phyloP scores from a whole-genome alignment of 2,113 vertebrate species.

The Tychaedon coryphoeus region DNA sequence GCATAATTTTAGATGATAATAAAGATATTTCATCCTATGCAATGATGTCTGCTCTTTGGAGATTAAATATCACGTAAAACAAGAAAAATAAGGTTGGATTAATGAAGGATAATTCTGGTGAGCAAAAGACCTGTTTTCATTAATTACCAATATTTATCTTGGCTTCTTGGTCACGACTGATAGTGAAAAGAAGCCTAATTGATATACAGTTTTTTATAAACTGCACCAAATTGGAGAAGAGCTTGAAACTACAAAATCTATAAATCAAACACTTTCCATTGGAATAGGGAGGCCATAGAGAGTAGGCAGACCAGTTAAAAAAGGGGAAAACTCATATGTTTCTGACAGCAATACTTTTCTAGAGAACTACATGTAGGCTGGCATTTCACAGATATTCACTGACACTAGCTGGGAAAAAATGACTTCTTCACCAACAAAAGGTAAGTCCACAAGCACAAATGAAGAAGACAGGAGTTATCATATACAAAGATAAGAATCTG shows the following conservation, averaged over 20 bases:
- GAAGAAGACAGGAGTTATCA: neutral
- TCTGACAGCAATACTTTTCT: neutral
- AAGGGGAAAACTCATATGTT: neutral
- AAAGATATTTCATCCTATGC: neutral
- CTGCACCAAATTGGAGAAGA: neutral
- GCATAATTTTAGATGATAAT: neutral
- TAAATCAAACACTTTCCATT: neutral
- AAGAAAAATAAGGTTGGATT: neutral
- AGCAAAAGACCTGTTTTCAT: neutral
- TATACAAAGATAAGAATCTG: neutral
- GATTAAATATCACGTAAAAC: neutral
- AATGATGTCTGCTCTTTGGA: neutral
- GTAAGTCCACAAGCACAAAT: neutral
- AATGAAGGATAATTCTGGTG: neutral
- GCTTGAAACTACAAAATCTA: neutral
- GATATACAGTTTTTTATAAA: neutral
- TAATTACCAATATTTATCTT: neutral
- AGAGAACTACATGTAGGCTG: neutral
- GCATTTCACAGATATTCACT: neutral
- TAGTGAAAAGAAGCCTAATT: neutral
- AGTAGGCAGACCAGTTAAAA: neutral
- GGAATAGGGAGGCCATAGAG: neutral
- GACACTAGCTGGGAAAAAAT: neutral
- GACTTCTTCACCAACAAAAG: neutral
- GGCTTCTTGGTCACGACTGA: neutral